phyloP scores from a whole-genome alignment of 2,888 invertebrate genomes.

The Drosophila infuscata region DNA sequence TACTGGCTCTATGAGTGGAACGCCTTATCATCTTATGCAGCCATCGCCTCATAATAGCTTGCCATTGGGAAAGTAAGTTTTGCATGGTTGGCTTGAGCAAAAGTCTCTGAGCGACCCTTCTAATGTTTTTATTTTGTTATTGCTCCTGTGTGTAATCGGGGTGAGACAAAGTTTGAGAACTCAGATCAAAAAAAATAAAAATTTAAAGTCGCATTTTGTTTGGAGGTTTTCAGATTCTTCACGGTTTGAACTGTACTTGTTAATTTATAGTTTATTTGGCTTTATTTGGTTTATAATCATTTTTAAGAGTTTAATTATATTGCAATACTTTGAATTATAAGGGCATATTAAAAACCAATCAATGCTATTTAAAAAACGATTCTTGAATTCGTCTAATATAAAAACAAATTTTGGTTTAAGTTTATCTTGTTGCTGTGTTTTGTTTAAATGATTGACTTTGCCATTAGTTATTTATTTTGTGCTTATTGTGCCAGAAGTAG shows the following conservation, averaged over 20 bases:
- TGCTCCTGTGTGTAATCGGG: conserved; percentile 9
- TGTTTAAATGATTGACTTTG: conserved; percentile 18
- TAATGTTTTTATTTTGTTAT: conserved; percentile 15
- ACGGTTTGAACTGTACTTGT: conserved; percentile 21
- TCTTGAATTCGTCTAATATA: conserved; percentile 7
- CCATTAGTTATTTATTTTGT: background rate
- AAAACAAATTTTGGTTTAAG: conserved; percentile 17
- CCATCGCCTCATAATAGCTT: conserved; percentile 87
- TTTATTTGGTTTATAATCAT: conserved; percentile 32
- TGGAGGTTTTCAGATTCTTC: conserved; percentile 3
- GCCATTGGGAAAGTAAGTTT: conserved; percentile 89
- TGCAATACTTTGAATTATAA: conserved; percentile 81
- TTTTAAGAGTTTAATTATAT: conserved; percentile 66
- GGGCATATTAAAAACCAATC: conserved; percentile 13
- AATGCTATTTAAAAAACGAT: conserved; percentile 18
- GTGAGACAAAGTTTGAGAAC: background rate
- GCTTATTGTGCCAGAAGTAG: conserved; percentile 10
- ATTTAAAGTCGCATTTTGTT: background rate
- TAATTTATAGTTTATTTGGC: conserved; percentile 31
- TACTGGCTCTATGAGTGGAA: conserved; percentile 86
- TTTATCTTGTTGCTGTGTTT: conserved; percentile 17
- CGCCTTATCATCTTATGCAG: conserved; percentile 90
- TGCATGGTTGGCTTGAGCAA: conserved; percentile 27
- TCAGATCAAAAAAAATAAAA: background rate
- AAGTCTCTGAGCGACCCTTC: conserved; percentile 5